Conservation (phyloP, 1,140 invertebrate species). For the Ericerus pela region DNA sequence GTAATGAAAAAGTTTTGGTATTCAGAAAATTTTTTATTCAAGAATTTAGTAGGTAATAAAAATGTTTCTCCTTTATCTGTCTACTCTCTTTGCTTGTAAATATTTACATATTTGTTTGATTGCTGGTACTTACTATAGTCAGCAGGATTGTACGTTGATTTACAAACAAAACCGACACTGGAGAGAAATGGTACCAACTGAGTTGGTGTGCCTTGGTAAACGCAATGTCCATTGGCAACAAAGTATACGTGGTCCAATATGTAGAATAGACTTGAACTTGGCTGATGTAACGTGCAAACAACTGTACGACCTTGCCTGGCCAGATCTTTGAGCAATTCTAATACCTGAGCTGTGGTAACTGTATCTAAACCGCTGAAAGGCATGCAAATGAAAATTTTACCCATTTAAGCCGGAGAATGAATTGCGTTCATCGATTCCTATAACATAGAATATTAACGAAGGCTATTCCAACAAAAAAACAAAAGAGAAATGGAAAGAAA, state of each 20-base stretch:
- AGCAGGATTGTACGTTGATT: slow-evolving; percentile 36
- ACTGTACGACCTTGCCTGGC: slow-evolving; percentile 42
- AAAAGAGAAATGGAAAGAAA: too few species aligned
- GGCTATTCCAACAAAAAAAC: too few species aligned
- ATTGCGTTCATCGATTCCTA: too few species aligned
- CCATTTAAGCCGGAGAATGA: too few species aligned
- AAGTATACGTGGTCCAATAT: slow-evolving; percentile 46
- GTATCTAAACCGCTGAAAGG: slow-evolving; percentile 47
- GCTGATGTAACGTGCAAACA: slow-evolving; percentile 53
- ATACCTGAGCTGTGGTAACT: slow-evolving; percentile 41
- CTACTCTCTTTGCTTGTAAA: too few species aligned
- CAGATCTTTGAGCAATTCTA: slow-evolving; percentile 30
- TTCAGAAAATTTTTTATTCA: too few species aligned
- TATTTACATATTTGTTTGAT: too few species aligned
- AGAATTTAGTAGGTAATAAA: too few species aligned
- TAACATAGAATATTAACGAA: too few species aligned
- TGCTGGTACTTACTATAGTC: slow-evolving; percentile 28
- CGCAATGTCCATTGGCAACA: slow-evolving; percentile 40
- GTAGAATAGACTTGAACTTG: slow-evolving; percentile 44
- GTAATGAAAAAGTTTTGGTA: too few species aligned
- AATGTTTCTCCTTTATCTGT: too few species aligned
- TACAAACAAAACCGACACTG: slow-evolving; percentile 21
- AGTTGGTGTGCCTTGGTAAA: slow-evolving; percentile 38
- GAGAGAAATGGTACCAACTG: slow-evolving; percentile 36
- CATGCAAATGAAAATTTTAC: too few species aligned